Conservation (phyloP, 2,113 vertebrate genomes). For the Lophius piscatorius region DNA sequence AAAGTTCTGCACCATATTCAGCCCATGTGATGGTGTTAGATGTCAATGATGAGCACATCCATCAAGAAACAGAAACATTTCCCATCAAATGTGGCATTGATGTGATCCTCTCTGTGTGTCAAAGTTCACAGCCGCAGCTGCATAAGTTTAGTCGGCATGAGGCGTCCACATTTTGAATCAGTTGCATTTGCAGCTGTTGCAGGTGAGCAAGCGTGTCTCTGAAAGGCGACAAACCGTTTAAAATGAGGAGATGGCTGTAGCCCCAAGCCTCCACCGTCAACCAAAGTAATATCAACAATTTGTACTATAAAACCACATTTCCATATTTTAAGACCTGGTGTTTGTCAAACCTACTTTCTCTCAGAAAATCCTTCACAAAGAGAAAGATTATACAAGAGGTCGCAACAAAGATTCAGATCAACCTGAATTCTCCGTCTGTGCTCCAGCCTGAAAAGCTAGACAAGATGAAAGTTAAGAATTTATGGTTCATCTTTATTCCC, state of each 20-base stretch:
- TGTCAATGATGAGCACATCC: constrained; percentile 8
- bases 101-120: too few relatives aligned
- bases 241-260: constrained; percentile 8
- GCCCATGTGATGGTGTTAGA: background rate
- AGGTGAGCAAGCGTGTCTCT: constrained; percentile 37
- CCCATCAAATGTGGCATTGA: background rate
- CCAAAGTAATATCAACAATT: too few relatives aligned
- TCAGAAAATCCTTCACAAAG: too few relatives aligned
- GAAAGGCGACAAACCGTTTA: constrained; percentile 21
- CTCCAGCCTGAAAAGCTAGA: constrained; percentile 17
- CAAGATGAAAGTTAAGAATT: constrained; percentile 21
- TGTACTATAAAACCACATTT: too few relatives aligned
- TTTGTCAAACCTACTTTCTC: too few relatives aligned
- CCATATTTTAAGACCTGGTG: too few relatives aligned
- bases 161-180: constrained; percentile 47
- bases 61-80: constrained; percentile 16
- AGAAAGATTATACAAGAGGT: too few relatives aligned
- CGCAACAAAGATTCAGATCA: too few relatives aligned
- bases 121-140: too few relatives aligned
- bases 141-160: too few relatives aligned
- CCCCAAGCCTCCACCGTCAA: background rate
- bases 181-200: constrained; percentile 13
- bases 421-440: background rate
- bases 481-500: constrained; percentile 43
- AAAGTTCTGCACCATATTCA: background rate